Evolutionary conservation across 2,888 invertebrate genomes (phyloP).

Genomic region (Lepidonotus clava): DNA sequence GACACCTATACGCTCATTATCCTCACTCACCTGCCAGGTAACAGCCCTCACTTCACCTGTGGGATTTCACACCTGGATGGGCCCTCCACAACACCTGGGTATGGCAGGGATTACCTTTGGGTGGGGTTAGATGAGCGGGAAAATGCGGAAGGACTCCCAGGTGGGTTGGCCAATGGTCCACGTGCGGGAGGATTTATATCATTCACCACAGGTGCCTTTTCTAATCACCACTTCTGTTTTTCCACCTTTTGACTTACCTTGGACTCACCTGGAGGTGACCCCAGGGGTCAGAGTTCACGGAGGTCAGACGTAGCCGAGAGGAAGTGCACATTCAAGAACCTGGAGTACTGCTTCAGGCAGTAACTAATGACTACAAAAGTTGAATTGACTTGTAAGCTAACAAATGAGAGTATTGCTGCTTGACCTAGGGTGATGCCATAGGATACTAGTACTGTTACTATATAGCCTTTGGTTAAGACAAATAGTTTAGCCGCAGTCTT

Average conservation of each 20-base stretch:
- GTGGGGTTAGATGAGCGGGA: not conserved
- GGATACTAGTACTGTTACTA: no score
- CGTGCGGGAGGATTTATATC: not conserved
- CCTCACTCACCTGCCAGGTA: slow-evolving; percentile 3
- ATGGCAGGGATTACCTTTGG: not conserved
- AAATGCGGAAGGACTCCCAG: not conserved
- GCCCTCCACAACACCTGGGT: not conserved
- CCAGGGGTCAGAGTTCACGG: not conserved
- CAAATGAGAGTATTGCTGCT: no score
- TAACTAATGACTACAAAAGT: not conserved
- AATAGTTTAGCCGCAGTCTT: no score
- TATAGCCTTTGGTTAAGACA: no score
- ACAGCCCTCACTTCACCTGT: not conserved
- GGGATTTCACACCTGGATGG: not conserved
- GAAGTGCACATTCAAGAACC: not conserved
- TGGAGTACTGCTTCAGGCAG: not conserved
- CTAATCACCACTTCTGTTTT: not conserved
- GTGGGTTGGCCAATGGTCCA: no score
- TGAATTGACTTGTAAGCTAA: not conserved
- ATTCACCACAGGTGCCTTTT: not conserved
- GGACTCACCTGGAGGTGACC: slow-evolving; percentile 1
- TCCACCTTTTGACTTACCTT: not conserved
- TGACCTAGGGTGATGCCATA: no score
- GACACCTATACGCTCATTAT: slow-evolving; percentile 8
- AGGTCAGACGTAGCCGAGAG: not conserved